Evolutionary conservation across 1,140 invertebrate genomes (phyloP), one percentile per base, ranked within the genome.

Genomic region (Leguminivora glycinivorella): DNA sequence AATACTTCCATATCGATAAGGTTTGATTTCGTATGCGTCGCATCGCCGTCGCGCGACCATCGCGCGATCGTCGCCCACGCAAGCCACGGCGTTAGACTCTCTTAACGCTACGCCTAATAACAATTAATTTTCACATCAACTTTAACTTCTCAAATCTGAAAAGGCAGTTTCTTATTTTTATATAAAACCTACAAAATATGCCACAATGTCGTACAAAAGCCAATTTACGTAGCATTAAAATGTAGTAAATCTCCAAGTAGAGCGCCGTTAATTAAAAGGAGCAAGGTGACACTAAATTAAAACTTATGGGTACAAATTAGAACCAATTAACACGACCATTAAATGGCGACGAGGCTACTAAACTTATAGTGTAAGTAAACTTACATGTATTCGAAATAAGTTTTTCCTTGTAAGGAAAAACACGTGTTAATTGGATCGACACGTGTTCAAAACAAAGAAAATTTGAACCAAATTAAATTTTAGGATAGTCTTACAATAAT

Each of bases 281-380:
- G 56, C 56, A 60, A 60, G 56, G 56, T 60, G 56, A 60, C 56
- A 25, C 24, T 24, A 60, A 60, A 60, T 29, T 60, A 60, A 60
- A 60, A 60, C 12, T 29, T 60, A 60, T 26, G 24, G 43, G 26
- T n/a, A 14, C 34, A 38, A 12, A 38, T 60, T 14, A 60, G 56
- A 24, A 26, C 56, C 56, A 60, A 60, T 56, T 24, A 56, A 4
- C 56, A 25, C 25, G 14, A 12, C 25, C 56, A 25, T 25, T 56
- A 56, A 22, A 56, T 19, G 24, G 56, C 24, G 29, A 24, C 22
- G 1, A 60, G 34, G 10, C 10, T 3, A 38, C 10, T 60, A 60
- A 14, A 24, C 2, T 10, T 12, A n/a, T n/a, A n/a, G 10, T n/a
- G 3, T 25, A 26, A 14, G 12, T 14, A 26, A 26, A 14, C 3